Percentiles rank a stretch among this genome's conserved stretches.
These are phyloP conservation scores for Peromyscus attwateri DNA, from an alignment of 2,797 vertebrate genomes.

Conservation along the genomic window DNA sequence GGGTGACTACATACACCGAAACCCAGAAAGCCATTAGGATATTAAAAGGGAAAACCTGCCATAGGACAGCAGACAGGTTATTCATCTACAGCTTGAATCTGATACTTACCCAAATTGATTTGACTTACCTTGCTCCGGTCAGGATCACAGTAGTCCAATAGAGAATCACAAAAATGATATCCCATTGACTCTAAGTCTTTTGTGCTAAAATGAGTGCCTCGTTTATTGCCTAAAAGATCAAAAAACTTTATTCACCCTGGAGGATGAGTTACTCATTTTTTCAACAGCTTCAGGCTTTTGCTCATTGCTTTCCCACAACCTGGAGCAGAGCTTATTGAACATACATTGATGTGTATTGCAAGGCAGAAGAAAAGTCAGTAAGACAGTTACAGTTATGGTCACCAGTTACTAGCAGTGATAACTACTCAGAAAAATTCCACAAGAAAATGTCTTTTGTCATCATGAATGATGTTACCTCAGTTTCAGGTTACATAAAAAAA, in stretches of 20 bases:
- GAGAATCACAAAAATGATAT: slow-evolving; percentile 88
- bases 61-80: background rate
- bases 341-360: background rate
- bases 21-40: background rate
- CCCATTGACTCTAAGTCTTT: slow-evolving; percentile 88
- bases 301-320: background rate
- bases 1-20: background rate
- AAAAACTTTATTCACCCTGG: slow-evolving; percentile 66
- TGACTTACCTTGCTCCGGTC: slow-evolving; percentile 86
- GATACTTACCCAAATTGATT: background rate
- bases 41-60: background rate
- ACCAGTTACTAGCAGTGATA: slow-evolving; percentile 33
- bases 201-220: slow-evolving; percentile 86
- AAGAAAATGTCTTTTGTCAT: slow-evolving; percentile 45
- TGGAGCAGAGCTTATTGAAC: slow-evolving; percentile 25
- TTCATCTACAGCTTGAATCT: background rate
- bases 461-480: background rate
- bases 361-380: slow-evolving; percentile 50
- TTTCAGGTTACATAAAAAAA: slow-evolving; percentile 7
- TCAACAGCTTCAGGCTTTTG: background rate
- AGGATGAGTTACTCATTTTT: slow-evolving; percentile 56
- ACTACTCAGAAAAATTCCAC: slow-evolving; percentile 58
- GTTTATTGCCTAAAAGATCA: slow-evolving; percentile 86
- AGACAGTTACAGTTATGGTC: background rate
- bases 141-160: slow-evolving; percentile 87